Conservation (phyloP, 2,113 vertebrate genomes). For the Catharus fuscescens region DNA sequence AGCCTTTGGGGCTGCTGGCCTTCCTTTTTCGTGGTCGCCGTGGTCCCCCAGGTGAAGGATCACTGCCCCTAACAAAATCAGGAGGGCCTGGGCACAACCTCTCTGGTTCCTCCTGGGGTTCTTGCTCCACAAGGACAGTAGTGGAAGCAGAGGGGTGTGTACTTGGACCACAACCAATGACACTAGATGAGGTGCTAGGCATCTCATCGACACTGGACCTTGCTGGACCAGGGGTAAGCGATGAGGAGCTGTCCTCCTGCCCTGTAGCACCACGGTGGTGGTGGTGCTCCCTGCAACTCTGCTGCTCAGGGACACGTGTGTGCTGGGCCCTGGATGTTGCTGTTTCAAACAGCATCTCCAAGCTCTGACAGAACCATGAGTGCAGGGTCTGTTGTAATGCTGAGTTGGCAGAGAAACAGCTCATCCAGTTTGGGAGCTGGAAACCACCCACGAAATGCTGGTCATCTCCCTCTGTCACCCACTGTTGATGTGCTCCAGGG, state of each 20-base stretch:
- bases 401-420: neutral
- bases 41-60: neutral
- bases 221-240: neutral
- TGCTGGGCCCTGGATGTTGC: neutral
- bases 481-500: fast-evolving
- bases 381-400: neutral
- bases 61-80: neutral
- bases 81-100: neutral
- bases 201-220: neutral
- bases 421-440: neutral
- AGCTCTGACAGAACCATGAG: neutral
- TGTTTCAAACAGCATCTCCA: neutral
- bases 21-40: neutral
- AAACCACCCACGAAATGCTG: fast-evolving
- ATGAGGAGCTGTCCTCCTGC: neutral
- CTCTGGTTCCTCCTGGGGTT: neutral
- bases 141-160: neutral
- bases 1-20: neutral
- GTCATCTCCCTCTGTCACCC: fast-evolving
- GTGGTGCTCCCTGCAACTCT: fast-evolving
- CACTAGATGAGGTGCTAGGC: neutral
- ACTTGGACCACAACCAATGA: neutral
- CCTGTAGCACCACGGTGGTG: neutral
- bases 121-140: neutral
- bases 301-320: neutral